These are phyloP conservation scores for Corythoichthys intestinalis DNA, from an alignment of 2,113 vertebrate genomes.

Conservation along the genomic window DNA sequence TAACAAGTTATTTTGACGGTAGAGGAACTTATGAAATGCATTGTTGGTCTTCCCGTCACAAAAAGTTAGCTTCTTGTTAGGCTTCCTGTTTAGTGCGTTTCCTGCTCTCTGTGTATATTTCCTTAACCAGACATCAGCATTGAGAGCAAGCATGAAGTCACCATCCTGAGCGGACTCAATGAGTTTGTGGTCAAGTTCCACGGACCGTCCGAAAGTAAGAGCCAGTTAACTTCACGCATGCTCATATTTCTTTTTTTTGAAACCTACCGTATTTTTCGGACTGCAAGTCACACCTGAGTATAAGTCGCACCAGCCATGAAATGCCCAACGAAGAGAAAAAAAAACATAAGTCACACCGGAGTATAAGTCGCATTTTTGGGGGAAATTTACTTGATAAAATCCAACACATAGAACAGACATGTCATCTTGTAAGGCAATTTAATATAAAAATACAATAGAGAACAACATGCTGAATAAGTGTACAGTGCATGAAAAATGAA, in stretches of 20 bases:
- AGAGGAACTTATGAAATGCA: constrained; percentile 6
- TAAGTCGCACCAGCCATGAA: no score
- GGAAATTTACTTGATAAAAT: no score
- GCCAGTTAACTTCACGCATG: not conserved
- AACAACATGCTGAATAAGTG: no score
- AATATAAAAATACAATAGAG: no score
- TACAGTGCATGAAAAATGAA: no score
- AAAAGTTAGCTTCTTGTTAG: not conserved
- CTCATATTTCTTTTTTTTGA: not conserved
- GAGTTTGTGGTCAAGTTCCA: constrained; percentile 99
- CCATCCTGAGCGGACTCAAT: constrained; percentile 96
- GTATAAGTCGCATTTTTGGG: no score
- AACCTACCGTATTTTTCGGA: no score
- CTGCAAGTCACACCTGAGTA: no score
- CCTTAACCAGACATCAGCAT: constrained; percentile 82
- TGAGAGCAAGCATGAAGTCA: constrained; percentile 98
- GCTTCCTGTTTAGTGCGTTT: not conserved
- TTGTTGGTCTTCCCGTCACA: constrained; percentile 34
- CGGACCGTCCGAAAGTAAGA: constrained; percentile 97
- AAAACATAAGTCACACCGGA: no score
- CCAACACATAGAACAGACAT: no score
- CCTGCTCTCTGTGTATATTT: constrained; percentile 5
- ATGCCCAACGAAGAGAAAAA: no score
- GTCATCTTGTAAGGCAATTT: no score
- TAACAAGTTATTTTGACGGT: constrained; percentile 13